phyloP scores from a whole-genome alignment of 2,888 invertebrate genomes.

The Amorpha juglandis region DNA sequence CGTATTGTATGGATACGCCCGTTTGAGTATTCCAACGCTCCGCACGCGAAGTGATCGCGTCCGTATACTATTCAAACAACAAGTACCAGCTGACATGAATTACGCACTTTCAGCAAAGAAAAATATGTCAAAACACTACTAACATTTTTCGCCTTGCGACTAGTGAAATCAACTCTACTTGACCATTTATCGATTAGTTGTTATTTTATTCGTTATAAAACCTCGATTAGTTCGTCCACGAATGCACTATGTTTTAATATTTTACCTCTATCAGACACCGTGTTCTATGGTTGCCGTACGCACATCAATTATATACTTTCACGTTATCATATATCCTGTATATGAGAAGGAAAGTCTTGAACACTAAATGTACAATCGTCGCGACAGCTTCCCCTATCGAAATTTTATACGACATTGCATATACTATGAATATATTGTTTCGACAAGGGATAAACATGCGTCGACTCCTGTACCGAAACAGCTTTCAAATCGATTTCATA shows the following conservation, averaged over 20 bases:
- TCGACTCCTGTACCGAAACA: conserved; percentile 24
- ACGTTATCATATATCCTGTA: conserved; percentile 69
- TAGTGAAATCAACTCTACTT: conserved; percentile 85
- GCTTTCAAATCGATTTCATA: conserved; percentile 55
- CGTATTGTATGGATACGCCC: conserved; percentile 45
- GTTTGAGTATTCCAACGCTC: conserved; percentile 75
- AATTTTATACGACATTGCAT: conserved; percentile 31
- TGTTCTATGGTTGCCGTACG: conserved; percentile 54
- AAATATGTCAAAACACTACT: conserved; percentile 86
- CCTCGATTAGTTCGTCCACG: conserved; percentile 78
- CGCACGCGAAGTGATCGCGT: conserved; percentile 41
- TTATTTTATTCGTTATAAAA: conserved; percentile 69
- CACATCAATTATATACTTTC: conserved; percentile 55
- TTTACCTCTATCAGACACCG: conserved; percentile 74
- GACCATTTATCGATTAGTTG: conserved; percentile 80
- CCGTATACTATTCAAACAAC: conserved; percentile 64
- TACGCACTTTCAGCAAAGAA: conserved; percentile 86
- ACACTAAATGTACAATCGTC: conserved; percentile 49
- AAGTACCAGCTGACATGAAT: conserved; percentile 84
- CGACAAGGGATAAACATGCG: neutral
- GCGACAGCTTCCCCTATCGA: conserved; percentile 42
- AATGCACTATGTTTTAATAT: conserved; percentile 80
- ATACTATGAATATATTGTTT: neutral
- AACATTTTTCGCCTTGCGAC: conserved; percentile 84
- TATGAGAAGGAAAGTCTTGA: conserved; percentile 68